Evolutionary conservation across 2,888 invertebrate species (phyloP), one percentile per base, ranked within the genome.

Genomic region (Drosophila borealis): DNA sequence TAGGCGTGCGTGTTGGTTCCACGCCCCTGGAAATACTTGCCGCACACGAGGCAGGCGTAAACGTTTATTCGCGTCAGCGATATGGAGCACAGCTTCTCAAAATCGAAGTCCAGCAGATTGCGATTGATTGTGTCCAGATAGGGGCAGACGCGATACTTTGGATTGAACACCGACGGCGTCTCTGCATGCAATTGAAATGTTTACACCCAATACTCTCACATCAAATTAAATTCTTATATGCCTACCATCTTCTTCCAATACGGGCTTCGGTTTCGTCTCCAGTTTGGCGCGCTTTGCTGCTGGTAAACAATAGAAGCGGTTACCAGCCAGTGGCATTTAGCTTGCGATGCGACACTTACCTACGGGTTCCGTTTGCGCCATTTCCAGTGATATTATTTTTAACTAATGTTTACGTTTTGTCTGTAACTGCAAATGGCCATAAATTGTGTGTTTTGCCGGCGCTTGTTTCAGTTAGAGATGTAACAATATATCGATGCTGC

Each of bases 1-100:
- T 99, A 99, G 0, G 99, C 99, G 93, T 99, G 98, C 0, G 99
- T 99, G 90, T 98, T 98, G 8, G 97, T 97, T 0, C 99, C 99
- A 90, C 99, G 95, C 1, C 99, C 98, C 95, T 96, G 94, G 90
- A 99, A 99, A 91, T 99, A 99, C 93, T 99, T 99, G 19, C 99
- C 99, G 92, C 99, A 99, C 1, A 99, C 98, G 67, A 99, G 94
- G 91, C 99, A 99, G 8, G 99, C 99, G 92, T 99, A 99, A 36
- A 99, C 99, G 94, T 99, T 99, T 82, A 99, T 98, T 89, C 99
- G 95, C 0, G 99, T 99, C 71, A 99, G 92, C 0, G 99, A 99
- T 39, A 99, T 97, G 0, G 99, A 99, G 91, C 99, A 99, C 25
- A 99, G 93, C 92, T 99, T 99, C 93, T 99, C 99, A 93, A 99